phyloP scores from a whole-genome alignment of 2,113 vertebrate genomes.

The Hylia prasina region DNA sequence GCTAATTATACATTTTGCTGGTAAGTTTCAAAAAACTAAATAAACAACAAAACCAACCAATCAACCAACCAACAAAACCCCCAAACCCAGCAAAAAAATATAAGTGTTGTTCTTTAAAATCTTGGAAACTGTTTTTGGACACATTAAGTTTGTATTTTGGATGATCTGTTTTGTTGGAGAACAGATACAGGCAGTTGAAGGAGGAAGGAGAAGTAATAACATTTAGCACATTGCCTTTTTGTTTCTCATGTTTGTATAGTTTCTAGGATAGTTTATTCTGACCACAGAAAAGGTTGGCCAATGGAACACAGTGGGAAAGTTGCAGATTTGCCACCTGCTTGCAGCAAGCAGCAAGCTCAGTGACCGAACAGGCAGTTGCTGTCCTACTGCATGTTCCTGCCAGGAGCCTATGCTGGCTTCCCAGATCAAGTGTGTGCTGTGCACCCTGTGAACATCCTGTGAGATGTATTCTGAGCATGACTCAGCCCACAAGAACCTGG shows the following conservation, averaged over 20 bases:
- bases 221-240: not conserved
- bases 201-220: not conserved
- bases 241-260: not conserved
- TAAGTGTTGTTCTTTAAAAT: not conserved
- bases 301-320: not conserved
- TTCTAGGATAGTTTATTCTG: not conserved
- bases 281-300: not conserved
- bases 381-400: not conserved
- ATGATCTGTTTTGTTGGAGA: not conserved
- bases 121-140: not conserved
- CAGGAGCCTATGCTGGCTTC: not conserved
- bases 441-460: accelerated
- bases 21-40: not conserved
- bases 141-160: not conserved
- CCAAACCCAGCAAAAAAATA: not conserved
- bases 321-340: not conserved
- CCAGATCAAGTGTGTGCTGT: not conserved
- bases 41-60: not conserved
- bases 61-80: not conserved
- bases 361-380: not conserved
- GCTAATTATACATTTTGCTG: not conserved
- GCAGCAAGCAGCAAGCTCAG: not conserved
- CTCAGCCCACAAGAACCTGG: not conserved
- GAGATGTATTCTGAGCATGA: not conserved
- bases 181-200: not conserved